Percentiles rank a stretch among this genome's conserved stretches.
These are phyloP conservation scores for Halocynthia roretzi DNA, from an alignment of 23 tunicate genomes.

Conservation along the genomic window DNA sequence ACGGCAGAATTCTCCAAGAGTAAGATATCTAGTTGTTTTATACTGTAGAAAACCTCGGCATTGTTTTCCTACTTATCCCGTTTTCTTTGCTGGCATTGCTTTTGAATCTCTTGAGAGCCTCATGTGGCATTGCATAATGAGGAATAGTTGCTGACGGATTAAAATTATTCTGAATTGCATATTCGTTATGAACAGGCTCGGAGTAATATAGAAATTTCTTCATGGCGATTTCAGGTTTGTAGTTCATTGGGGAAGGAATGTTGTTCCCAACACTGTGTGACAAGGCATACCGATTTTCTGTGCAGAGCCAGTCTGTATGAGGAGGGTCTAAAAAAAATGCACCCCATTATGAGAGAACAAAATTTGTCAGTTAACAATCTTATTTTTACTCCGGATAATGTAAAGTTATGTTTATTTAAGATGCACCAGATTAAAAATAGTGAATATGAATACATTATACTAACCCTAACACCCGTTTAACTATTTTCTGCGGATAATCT, in stretches of 20 bases:
- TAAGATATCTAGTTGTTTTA: too few relatives aligned
- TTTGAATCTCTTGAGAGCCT: conserved; percentile 34
- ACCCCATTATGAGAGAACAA: too few relatives aligned
- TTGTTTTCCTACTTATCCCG: too few relatives aligned
- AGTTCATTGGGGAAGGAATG: conserved; percentile 41
- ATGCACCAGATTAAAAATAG: too few relatives aligned
- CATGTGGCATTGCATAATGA: conserved; percentile 86
- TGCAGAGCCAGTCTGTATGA: conserved; percentile 26
- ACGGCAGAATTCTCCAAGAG: too few relatives aligned
- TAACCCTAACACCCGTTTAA: too few relatives aligned
- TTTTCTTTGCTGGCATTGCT: background rate
- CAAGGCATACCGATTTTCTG: conserved; percentile 47
- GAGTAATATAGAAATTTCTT: conserved; percentile 22
- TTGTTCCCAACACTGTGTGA: conserved; percentile 34
- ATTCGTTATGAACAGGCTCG: conserved; percentile 34
- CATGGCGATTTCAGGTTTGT: conserved; percentile 18
- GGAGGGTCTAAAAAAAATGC: conserved; percentile 16
- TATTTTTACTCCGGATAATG: too few relatives aligned
- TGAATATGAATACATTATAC: too few relatives aligned
- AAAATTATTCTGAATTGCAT: conserved; percentile 25
- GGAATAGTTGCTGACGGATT: conserved; percentile 47
- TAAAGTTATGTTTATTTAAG: too few relatives aligned
- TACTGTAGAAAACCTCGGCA: too few relatives aligned
- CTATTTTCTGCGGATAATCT: too few relatives aligned
- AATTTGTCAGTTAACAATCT: too few relatives aligned